Conservation (phyloP, 2,888 invertebrate genomes). For the Agrilus biguttatus region DNA sequence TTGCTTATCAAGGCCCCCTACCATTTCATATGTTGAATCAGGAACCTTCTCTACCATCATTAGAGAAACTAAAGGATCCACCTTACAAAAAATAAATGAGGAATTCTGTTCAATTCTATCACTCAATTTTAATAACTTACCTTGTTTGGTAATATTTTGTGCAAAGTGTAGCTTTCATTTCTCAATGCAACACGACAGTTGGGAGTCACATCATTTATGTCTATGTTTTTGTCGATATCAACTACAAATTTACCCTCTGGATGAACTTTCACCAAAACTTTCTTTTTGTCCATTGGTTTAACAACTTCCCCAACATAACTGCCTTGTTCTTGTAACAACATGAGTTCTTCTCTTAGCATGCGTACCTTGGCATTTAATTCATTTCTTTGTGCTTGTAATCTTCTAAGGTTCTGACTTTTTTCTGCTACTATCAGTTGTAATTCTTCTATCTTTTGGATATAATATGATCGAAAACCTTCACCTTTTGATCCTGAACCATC, state of each 20-base stretch:
- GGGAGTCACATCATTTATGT: slow-evolving; percentile 93
- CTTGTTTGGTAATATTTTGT: slow-evolving; percentile 98
- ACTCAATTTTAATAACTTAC: slow-evolving; percentile 24
- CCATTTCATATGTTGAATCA: slow-evolving; percentile 99
- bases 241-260: slow-evolving; percentile 99
- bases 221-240: slow-evolving; percentile 97
- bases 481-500: slow-evolving; percentile 51
- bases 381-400: slow-evolving; percentile 95
- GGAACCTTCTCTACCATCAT: slow-evolving; percentile 99
- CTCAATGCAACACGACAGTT: slow-evolving; percentile 95
- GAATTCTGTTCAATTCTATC: not conserved
- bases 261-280: slow-evolving; percentile 97
- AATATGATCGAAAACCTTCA: slow-evolving; percentile 90
- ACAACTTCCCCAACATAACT: slow-evolving; percentile 99
- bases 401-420: slow-evolving; percentile 90
- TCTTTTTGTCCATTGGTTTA: slow-evolving; percentile 99
- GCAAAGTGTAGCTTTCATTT: slow-evolving; percentile 96
- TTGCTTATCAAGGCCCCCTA: slow-evolving; percentile 97
- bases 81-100: slow-evolving; percentile 30
- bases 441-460: slow-evolving; percentile 96
- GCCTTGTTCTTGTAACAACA: slow-evolving; percentile 92
- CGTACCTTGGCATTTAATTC: slow-evolving; percentile 98
- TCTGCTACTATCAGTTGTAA: slow-evolving; percentile 92
- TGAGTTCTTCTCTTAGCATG: slow-evolving; percentile 92
- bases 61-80: slow-evolving; percentile 94